phyloP scores from a whole-genome alignment of 2,797 vertebrate species.

The Platalea minor region DNA sequence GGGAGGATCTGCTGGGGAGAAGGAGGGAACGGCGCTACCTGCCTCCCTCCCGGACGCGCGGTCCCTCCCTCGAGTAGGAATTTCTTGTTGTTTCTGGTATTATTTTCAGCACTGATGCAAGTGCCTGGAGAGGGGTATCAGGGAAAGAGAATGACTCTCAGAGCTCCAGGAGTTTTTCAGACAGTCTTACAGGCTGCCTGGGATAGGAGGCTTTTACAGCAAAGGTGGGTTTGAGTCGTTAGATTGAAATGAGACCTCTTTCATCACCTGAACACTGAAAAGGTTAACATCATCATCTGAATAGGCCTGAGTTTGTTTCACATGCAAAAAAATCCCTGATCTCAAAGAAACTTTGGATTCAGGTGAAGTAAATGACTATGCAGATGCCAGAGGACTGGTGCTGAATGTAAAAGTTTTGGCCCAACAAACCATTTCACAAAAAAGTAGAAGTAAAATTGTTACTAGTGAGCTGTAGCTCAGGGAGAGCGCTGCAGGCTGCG shows the following conservation, averaged over 20 bases:
- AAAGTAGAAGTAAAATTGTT: background rate
- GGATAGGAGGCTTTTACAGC: background rate
- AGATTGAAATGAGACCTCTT: background rate
- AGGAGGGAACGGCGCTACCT: background rate
- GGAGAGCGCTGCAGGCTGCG: background rate
- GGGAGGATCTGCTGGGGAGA: background rate
- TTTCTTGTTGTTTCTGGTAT: background rate
- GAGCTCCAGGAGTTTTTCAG: background rate
- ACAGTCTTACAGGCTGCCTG: background rate
- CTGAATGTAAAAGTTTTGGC: background rate
- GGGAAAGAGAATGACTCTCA: background rate
- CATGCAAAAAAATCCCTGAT: background rate
- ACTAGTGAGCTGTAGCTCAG: background rate
- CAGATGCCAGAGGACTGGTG: background rate
- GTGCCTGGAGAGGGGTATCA: background rate
- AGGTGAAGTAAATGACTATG: background rate
- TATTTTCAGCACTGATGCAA: background rate
- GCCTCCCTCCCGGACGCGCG: fast-evolving
- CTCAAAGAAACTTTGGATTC: background rate
- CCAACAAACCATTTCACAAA: background rate
- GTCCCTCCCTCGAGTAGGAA: fast-evolving
- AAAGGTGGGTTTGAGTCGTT: background rate
- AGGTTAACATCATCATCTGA: background rate
- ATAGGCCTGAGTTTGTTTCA: background rate
- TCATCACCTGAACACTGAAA: background rate